Evolutionary conservation across 2,888 invertebrate species (phyloP).

Genomic region (Drosophila cracens): DNA sequence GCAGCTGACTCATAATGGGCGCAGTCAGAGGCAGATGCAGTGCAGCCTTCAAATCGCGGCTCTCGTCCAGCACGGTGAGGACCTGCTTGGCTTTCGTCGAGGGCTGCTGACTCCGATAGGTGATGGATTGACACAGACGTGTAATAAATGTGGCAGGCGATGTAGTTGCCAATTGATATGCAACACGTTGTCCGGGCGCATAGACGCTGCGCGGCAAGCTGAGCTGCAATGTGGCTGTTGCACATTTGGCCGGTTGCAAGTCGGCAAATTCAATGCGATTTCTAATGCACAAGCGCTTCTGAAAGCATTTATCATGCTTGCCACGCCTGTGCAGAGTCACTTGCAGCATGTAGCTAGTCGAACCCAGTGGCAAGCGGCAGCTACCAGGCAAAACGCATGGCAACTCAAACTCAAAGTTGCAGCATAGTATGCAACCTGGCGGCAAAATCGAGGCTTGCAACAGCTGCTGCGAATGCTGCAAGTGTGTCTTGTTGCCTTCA

Average conservation of each 20-base stretch:
- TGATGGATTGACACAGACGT: conserved; percentile 60
- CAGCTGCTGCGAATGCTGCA: conserved; percentile 41
- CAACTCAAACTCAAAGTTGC: conserved; percentile 52
- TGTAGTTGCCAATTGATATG: conserved; percentile 38
- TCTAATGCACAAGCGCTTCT: conserved; percentile 56
- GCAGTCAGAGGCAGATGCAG: conserved; percentile 62
- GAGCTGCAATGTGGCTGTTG: conserved; percentile 14
- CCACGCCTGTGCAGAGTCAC: conserved; percentile 53
- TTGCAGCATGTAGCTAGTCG: conserved; percentile 51
- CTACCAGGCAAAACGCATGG: conserved; percentile 59
- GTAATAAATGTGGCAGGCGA: conserved; percentile 14
- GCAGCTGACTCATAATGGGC: conserved; percentile 52
- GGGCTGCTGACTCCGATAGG: conserved; percentile 51
- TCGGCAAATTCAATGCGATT: conserved; percentile 58
- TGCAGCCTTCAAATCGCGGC: conserved; percentile 11
- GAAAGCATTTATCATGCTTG: conserved; percentile 58
- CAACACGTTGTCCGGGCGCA: conserved; percentile 69
- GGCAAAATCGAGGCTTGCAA: conserved; percentile 16
- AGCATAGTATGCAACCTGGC: conserved; percentile 27
- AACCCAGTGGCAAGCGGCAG: conserved; percentile 56
- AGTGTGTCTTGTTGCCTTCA: conserved; percentile 38
- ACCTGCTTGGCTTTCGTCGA: conserved; percentile 43
- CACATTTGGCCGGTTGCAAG: conserved; percentile 27
- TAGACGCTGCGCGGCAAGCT: conserved; percentile 60
- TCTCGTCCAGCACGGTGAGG: conserved; percentile 43